Percentiles rank a stretch among this genome's conserved stretches.
Evolutionary conservation across 2,797 vertebrate genomes (phyloP).

Genomic region (Falco concolor): DNA sequence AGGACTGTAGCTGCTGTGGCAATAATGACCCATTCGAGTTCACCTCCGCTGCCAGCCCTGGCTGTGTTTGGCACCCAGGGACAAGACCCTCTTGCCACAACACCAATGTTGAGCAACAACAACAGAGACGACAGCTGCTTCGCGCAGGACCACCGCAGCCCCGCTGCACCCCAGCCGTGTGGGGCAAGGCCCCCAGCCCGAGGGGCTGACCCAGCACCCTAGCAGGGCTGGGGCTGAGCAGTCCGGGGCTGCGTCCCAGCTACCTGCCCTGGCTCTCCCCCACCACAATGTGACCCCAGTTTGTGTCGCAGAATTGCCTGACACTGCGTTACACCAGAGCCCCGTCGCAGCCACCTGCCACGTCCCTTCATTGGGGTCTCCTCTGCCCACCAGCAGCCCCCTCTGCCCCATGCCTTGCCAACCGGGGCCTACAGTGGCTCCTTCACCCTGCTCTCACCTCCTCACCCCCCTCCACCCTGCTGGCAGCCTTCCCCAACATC

Average conservation of each 20-base stretch:
- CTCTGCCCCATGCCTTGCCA: neutral
- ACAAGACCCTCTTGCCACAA: too few relatives aligned
- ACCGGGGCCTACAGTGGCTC: neutral
- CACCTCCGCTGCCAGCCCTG: accelerated
- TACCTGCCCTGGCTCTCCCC: neutral
- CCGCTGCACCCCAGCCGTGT: accelerated
- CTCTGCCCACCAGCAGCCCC: neutral
- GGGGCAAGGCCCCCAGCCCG: neutral
- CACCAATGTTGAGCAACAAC: accelerated
- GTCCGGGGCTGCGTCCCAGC: accelerated
- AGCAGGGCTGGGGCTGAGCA: neutral
- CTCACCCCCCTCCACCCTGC: accelerated
- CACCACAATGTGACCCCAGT: accelerated
- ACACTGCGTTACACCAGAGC: neutral
- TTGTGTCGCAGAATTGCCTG: neutral
- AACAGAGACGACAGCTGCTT: too few relatives aligned
- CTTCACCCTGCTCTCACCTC: too few relatives aligned
- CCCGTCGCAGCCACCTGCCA: accelerated
- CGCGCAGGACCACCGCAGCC: accelerated
- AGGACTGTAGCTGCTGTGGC: neutral
- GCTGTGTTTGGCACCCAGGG: neutral
- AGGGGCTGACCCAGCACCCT: accelerated
- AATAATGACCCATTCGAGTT: too few relatives aligned
- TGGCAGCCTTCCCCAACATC: neutral
- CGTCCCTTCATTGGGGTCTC: neutral